These are phyloP conservation scores for Pan paniscus DNA, from an alignment of 2,113 vertebrate genomes.

Conservation along the genomic window DNA sequence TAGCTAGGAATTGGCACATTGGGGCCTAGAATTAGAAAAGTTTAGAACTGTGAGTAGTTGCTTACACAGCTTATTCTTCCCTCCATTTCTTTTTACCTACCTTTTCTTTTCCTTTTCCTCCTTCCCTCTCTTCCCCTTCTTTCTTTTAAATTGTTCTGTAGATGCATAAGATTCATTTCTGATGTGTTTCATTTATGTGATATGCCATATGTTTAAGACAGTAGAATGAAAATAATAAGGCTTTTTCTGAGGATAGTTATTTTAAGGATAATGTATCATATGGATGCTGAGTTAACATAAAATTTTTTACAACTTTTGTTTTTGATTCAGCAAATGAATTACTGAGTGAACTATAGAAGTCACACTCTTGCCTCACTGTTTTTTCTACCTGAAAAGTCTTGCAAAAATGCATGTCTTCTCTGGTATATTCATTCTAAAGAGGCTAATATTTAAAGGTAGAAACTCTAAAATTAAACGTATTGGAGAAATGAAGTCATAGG, in stretches of 20 bases:
- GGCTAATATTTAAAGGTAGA: background rate
- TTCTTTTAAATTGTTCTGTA: background rate
- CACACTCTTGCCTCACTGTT: background rate
- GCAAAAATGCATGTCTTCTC: background rate
- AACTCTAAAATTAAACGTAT: background rate
- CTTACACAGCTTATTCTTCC: background rate
- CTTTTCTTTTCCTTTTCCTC: background rate
- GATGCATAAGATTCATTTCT: background rate
- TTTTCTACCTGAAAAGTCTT: background rate
- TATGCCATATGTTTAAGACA: background rate
- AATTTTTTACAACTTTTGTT: background rate
- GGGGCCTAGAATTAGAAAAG: background rate
- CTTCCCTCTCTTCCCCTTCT: fast-evolving
- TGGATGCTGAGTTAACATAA: background rate
- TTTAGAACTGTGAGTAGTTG: background rate
- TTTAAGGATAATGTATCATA: background rate
- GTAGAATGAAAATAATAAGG: background rate
- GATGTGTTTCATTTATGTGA: background rate
- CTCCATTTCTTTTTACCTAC: background rate
- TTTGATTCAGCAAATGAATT: slow-evolving; percentile 35
- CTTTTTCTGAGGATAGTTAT: background rate
- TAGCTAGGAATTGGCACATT: background rate
- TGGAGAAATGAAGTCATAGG: background rate
- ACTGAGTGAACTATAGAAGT: background rate
- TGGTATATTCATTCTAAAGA: background rate